A percentile compares a stretch with the other conserved stretches of the same genome.
Evolutionary conservation across 2,888 invertebrate genomes (phyloP).

Genomic region (Fragum whitleyi): DNA sequence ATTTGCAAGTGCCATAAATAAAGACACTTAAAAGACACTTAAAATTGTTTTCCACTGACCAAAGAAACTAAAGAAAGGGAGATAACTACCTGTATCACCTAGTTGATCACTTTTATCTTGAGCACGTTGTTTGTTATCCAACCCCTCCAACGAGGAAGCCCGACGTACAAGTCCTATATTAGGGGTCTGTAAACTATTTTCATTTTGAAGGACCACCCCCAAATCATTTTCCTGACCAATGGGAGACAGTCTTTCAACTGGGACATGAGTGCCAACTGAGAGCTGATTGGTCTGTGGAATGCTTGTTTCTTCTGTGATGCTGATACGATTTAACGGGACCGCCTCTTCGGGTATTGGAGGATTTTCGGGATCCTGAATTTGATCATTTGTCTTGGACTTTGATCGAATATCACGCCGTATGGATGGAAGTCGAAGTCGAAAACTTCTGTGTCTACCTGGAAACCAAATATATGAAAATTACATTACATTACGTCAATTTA

Average conservation of each 20-base stretch:
- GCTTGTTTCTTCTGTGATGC: slow-evolving; percentile 55
- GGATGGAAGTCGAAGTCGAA: slow-evolving; percentile 83
- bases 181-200: slow-evolving; percentile 54
- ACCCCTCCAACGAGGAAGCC: slow-evolving; percentile 71
- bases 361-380: slow-evolving; percentile 76
- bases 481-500: neutral
- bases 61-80: too few relatives aligned
- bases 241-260: slow-evolving; percentile 40
- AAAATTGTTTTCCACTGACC: too few relatives aligned
- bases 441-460: slow-evolving; percentile 83
- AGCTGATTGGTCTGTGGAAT: slow-evolving; percentile 54
- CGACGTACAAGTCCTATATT: slow-evolving; percentile 55
- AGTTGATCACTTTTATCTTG: slow-evolving; percentile 47
- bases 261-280: slow-evolving; percentile 32
- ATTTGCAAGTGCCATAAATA: too few relatives aligned
- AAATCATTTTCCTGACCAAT: slow-evolving; percentile 51
- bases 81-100: slow-evolving; percentile 39
- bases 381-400: slow-evolving; percentile 66
- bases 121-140: slow-evolving; percentile 57
- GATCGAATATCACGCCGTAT: slow-evolving; percentile 81
- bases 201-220: slow-evolving; percentile 51
- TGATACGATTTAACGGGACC: slow-evolving; percentile 77
- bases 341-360: slow-evolving; percentile 74
- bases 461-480: too few relatives aligned
- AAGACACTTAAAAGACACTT: too few relatives aligned